A percentile compares a stretch with the other conserved stretches of the same genome.
These are phyloP conservation scores for Entomobrya multifasciata DNA, from an alignment of 2,888 invertebrate genomes.

Conservation along the genomic window DNA sequence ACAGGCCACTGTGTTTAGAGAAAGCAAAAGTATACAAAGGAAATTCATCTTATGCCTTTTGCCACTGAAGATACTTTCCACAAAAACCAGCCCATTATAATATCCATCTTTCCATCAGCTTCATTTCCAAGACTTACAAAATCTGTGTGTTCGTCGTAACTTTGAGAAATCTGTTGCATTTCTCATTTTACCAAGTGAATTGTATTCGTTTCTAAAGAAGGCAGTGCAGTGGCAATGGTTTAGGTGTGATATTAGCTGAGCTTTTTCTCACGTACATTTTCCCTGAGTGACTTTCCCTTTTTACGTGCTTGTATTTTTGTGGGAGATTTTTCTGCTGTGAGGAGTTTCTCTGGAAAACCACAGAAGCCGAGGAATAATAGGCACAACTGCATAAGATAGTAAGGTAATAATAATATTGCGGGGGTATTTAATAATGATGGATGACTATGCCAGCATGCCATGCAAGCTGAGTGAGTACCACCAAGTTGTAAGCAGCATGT, in stretches of 20 bases:
- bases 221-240: neutral
- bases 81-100: neutral
- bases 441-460: conserved; percentile 44
- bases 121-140: neutral
- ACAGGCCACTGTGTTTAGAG: no score
- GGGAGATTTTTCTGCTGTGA: conserved; percentile 4
- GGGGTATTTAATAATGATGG: conserved; percentile 63
- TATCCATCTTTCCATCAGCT: neutral
- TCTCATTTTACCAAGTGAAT: conserved; percentile 3
- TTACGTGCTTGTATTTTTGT: neutral
- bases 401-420: conserved; percentile 30
- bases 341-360: neutral
- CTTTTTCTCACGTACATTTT: conserved; percentile 32
- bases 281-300: conserved; percentile 56
- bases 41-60: neutral
- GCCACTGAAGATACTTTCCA: neutral
- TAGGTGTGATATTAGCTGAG: neutral
- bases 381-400: neutral
- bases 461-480: conserved; percentile 5
- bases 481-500: neutral
- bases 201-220: neutral
- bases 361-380: neutral
- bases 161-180: conserved; percentile 55
- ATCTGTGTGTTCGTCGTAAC: neutral
- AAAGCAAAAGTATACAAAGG: no score